Evolutionary conservation across 2,113 vertebrate genomes (phyloP), one percentile per base, ranked within the genome.

Genomic region (Spea multiplicata): DNA sequence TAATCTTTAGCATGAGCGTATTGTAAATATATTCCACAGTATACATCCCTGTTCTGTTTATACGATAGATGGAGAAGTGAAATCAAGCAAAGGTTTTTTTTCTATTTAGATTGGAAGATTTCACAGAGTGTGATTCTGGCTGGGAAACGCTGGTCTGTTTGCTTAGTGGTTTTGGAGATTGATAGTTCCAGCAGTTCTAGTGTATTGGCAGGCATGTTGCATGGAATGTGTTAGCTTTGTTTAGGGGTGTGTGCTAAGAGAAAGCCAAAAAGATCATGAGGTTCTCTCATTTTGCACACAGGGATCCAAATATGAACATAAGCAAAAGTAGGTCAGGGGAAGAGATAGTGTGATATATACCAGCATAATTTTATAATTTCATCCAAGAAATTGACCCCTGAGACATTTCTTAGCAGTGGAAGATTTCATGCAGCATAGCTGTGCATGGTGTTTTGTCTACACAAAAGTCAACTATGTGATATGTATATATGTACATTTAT

Each of bases 181-280:
- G 48, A 78, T 65, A 53, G 69, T 78, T 78, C 76, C 76, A 78
- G 44, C 76, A 78, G 44, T 62, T 72, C 69, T 30, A 65, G 76
- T 72, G 61, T 72, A 72, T 70, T 78, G 69, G 69, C 76, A 66
- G 68, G n/a, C 59, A 61, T 55, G 48, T 45, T n/a, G 13, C 44
- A 49, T 66, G 59, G 76, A 66, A 72, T 72, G 64, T 66, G 64
- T 78, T 78, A 64, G 61, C 62, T 78, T 78, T 78, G 69, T 78
- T 59, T 78, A 53, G 76, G 76, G 69, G 76, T 78, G 76, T 78
- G 69, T 78, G 61, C 76, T 46, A 44, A 65, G 17, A 53, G 57
- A 49, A 71, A 78, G 65, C 59, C 48, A 78, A 64, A 8, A 71
- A 10, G 17, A 72, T 71, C 76, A 72, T 44, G 44, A 72, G 69